Percentiles rank a stretch among this genome's conserved stretches.
Conservation (phyloP, 2,888 invertebrate genomes). For the Drosophila stalkeri region DNA sequence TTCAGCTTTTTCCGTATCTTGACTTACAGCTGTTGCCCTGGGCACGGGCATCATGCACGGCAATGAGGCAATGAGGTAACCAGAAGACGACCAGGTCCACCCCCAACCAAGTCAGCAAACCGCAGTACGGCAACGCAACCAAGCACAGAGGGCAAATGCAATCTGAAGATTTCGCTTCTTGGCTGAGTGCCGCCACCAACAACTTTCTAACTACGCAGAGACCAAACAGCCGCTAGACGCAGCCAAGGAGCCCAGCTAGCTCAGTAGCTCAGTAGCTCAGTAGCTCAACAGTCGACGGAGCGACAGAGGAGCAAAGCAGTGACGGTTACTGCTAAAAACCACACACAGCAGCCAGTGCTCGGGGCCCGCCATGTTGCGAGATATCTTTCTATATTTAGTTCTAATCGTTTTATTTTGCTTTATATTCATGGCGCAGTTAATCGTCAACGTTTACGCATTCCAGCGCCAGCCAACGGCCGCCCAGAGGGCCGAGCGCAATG, state of each 20-base stretch:
- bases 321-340: neutral
- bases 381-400: slow-evolving; percentile 84
- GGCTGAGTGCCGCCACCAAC: slow-evolving; percentile 50
- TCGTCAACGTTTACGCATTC: slow-evolving; percentile 84
- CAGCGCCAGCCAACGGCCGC: slow-evolving; percentile 82
- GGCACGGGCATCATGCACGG: slow-evolving; percentile 40
- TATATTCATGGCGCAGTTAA: slow-evolving; percentile 84
- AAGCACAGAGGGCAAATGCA: slow-evolving; percentile 34
- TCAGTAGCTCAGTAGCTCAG: slow-evolving; percentile 14
- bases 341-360: slow-evolving; percentile 24
- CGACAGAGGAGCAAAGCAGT: neutral
- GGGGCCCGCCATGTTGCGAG: slow-evolving; percentile 82
- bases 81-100: slow-evolving; percentile 32
- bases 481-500: slow-evolving; percentile 82
- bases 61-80: slow-evolving; percentile 58
- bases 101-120: slow-evolving; percentile 5
- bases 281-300: neutral
- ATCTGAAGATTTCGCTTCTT: slow-evolving; percentile 49
- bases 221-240: slow-evolving; percentile 17
- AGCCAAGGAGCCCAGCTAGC: slow-evolving; percentile 12
- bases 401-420: slow-evolving; percentile 84
- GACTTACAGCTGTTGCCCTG: slow-evolving; percentile 49
- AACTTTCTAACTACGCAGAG: slow-evolving; percentile 20
- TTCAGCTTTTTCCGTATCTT: slow-evolving; percentile 19
- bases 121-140: slow-evolving; percentile 12